Base-by-base conservation (phyloP, 2,113 vertebrate species). In the Mohoua ochrocephala region DNA sequence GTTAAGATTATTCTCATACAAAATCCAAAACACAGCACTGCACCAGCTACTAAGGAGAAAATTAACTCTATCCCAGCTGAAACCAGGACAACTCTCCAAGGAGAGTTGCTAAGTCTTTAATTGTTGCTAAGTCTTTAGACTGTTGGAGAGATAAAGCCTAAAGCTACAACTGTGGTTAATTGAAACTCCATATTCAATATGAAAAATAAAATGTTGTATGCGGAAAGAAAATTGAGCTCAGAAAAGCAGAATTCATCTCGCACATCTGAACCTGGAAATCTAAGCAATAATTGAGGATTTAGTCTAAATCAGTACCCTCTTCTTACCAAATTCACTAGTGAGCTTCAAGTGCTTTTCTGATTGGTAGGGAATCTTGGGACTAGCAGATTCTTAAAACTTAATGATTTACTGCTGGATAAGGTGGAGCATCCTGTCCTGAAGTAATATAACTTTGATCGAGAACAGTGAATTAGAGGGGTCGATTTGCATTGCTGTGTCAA, bases 301-400 rank as follows among this genome's bases (percentile, higher is more conserved):
- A 49, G 30, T 33, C 39, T 17, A 74, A 74, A 57, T 17, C 14
- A 85, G 2, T 35, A 47, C 10, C 69, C 3, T 23, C 8, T 77
- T 77, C 31, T 74, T 45, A 52, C 2, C 7, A 61, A 67, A 77
- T 4, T 60, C 44, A 54, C 2, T 30, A 54, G 21, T 30, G 33
- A 73, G 15, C 7, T 23, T 60, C 15, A 47, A 39, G 27, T 42
- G 4, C 44, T 87, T 33, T 50, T 76, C 37, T 60, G 18, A 68
- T 56, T 0, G 0, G 2, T 26, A 41, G 11, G 18, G 20, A 91
- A 74, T 39, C 18, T 65, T 84, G 15, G 4, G 28, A n/a, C 6
- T 3, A 61, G 7, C 4, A 47, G 28, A 11, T 20, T 61, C 8
- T 56, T 73, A 57, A 73, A 88, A 57, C 12, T 78, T 13, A 52